These are phyloP conservation scores for Aphelenchoides fujianensis DNA, from an alignment of 1,140 invertebrate genomes.

Conservation along the genomic window DNA sequence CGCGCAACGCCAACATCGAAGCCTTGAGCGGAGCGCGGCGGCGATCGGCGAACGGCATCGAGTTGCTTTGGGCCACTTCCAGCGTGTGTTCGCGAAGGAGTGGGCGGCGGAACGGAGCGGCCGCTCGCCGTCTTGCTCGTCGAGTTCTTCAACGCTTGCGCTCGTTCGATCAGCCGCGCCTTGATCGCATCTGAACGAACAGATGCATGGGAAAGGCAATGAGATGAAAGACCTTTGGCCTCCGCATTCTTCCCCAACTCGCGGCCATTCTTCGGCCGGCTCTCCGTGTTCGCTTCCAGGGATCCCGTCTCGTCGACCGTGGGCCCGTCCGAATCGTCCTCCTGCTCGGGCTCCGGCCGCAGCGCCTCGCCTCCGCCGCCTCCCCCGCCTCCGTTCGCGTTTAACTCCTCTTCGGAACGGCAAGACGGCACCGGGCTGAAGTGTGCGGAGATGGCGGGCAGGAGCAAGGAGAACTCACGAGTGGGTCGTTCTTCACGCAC, in stretches of 20 bases:
- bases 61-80: conserved; percentile 32
- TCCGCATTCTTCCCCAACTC: conserved; percentile 20
- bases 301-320: conserved; percentile 24
- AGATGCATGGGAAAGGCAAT: background rate
- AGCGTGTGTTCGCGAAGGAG: conserved; percentile 29
- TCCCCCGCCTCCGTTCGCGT: conserved; percentile 3
- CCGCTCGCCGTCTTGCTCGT: background rate
- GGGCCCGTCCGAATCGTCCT: background rate
- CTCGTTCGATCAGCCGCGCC: conserved; percentile 35
- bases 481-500: conserved; percentile 33
- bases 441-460: background rate
- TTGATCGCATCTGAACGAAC: conserved; percentile 30
- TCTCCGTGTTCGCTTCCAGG: conserved; percentile 14
- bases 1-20: background rate
- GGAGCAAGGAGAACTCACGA: background rate
- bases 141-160: conserved; percentile 27
- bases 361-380: conserved; percentile 16
- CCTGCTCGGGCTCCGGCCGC: conserved; percentile 24
- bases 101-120: background rate
- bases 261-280: conserved; percentile 10
- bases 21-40: conserved; percentile 29
- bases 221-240: conserved; percentile 12
- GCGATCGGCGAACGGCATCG: conserved; percentile 26
- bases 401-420: conserved; percentile 34
- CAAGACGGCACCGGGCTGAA: conserved; percentile 28